Conservation (phyloP, 2,888 invertebrate species). For the Drepana falcataria region DNA sequence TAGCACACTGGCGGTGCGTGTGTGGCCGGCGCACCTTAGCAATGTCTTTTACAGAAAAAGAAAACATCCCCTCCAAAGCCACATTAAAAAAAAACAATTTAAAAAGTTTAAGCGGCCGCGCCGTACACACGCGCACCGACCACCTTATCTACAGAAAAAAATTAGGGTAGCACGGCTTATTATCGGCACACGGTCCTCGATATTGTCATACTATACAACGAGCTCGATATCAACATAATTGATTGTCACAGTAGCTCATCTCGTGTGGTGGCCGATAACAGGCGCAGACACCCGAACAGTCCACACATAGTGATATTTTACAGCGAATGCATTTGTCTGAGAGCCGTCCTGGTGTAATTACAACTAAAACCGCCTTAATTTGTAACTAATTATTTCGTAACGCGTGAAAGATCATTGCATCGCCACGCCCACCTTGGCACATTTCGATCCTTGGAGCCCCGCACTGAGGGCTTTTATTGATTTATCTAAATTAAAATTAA, state of each 20-base stretch:
- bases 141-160: slow-evolving; percentile 44
- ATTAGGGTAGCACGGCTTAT: slow-evolving; percentile 18
- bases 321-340: slow-evolving; percentile 5
- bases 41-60: slow-evolving; percentile 43
- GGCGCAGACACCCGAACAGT: slow-evolving; percentile 8
- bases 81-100: slow-evolving; percentile 19
- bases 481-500: not conserved
- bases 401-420: not conserved
- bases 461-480: not conserved
- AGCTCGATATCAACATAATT: too few species aligned
- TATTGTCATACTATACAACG: too few species aligned
- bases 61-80: slow-evolving; percentile 18
- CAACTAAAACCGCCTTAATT: slow-evolving; percentile 9
- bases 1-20: slow-evolving; percentile 44
- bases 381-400: slow-evolving; percentile 6
- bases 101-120: slow-evolving; percentile 6
- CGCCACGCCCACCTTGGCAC: slow-evolving; percentile 14
- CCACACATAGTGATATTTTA: slow-evolving; percentile 28
- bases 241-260: too few species aligned
- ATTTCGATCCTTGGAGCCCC: slow-evolving; percentile 6
- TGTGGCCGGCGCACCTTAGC: slow-evolving; percentile 17
- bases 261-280: not conserved
- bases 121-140: slow-evolving; percentile 28
- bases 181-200: not conserved
- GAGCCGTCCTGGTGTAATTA: slow-evolving; percentile 26